phyloP scores from a whole-genome alignment of 2,888 invertebrate species.

The Macropis europaea region DNA sequence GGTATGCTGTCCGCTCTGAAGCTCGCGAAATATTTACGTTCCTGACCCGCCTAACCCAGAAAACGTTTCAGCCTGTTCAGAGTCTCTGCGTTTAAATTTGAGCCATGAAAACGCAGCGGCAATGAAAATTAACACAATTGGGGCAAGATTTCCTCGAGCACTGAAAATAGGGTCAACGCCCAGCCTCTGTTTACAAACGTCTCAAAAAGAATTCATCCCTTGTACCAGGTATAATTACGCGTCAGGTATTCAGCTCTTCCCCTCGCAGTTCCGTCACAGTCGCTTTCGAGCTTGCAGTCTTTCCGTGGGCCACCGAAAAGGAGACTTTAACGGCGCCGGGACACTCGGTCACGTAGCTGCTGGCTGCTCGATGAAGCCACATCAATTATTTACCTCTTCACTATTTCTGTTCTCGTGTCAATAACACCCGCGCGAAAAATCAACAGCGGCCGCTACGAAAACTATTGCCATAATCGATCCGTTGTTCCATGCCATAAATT shows the following conservation, averaged over 20 bases:
- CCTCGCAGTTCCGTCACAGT: neutral
- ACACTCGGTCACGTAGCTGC: neutral
- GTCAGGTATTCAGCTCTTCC: neutral
- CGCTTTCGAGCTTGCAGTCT: neutral
- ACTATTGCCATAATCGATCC: constrained; percentile 16
- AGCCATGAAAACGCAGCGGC: neutral
- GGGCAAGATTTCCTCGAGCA: neutral
- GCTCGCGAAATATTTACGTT: neutral
- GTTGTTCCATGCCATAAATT: neutral
- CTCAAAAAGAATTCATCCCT: constrained; percentile 13
- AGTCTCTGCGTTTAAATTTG: neutral
- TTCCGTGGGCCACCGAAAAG: neutral
- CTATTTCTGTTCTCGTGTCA: constrained; percentile 5
- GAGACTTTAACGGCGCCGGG: neutral
- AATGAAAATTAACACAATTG: constrained; percentile 19
- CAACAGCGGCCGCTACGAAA: constrained; percentile 4
- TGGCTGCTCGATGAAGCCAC: neutral
- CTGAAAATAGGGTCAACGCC: constrained; percentile 28
- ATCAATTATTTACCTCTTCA: constrained; percentile 7
- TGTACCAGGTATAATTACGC: constrained; percentile 9
- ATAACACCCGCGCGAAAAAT: constrained; percentile 1
- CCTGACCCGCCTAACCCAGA: constrained; percentile 2
- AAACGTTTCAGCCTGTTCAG: neutral
- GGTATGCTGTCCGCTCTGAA: neutral
- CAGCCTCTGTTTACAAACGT: constrained; percentile 38